phyloP scores from a whole-genome alignment of 2,113 vertebrate species.

The Anoura caudifer region DNA sequence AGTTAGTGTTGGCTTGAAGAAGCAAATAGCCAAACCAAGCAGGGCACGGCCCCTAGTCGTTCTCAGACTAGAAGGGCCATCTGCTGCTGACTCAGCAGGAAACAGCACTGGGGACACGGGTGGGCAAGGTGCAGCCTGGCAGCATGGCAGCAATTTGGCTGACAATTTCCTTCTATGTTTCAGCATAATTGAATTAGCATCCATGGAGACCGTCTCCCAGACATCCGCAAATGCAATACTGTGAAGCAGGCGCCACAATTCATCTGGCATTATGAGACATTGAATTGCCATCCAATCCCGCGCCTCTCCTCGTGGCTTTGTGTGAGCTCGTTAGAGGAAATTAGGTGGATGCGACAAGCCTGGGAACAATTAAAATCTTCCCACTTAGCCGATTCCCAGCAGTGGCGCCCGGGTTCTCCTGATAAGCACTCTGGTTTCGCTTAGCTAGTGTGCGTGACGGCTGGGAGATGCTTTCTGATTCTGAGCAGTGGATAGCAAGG shows the following conservation, averaged over 20 bases:
- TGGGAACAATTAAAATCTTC: constrained; percentile 22
- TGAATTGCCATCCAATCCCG: constrained; percentile 38
- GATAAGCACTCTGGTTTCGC: not conserved
- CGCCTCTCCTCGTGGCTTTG: not conserved
- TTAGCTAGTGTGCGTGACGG: not conserved
- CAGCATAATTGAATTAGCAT: constrained; percentile 49
- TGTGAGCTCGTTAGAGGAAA: not conserved
- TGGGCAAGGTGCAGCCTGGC: not conserved
- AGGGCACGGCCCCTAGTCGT: not conserved
- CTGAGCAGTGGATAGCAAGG: not conserved
- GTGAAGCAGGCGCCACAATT: not conserved
- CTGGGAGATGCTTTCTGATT: not conserved
- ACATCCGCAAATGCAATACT: not conserved
- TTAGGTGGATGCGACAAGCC: not conserved
- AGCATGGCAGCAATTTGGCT: not conserved
- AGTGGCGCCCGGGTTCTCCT: not conserved
- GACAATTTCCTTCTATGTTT: constrained; percentile 53
- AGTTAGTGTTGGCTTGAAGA: not conserved
- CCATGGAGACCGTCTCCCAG: constrained; percentile 67
- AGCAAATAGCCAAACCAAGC: no score
- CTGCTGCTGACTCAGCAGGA: not conserved
- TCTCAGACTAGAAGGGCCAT: not conserved
- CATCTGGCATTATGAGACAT: not conserved
- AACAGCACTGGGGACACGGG: not conserved
- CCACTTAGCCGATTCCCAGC: not conserved